phyloP scores from a whole-genome alignment of 2,797 vertebrate genomes.

The Hemibagrus guttatus region DNA sequence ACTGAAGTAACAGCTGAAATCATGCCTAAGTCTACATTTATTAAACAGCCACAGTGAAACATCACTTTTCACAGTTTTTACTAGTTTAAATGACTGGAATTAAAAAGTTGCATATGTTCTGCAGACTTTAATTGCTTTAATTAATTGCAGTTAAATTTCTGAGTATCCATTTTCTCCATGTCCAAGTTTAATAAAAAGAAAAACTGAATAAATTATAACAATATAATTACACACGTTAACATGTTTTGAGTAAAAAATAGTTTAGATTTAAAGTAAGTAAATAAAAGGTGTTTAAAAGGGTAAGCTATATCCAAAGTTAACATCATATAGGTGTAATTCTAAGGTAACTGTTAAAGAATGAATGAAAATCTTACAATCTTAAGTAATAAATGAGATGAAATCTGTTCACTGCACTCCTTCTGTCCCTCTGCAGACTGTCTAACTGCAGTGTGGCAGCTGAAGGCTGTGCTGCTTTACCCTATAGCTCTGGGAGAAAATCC shows the following conservation, averaged over 20 bases:
- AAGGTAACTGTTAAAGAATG: background rate
- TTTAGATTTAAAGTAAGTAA: background rate
- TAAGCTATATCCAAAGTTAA: background rate
- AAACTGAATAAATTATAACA: background rate
- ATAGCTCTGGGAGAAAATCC: constrained; percentile 25
- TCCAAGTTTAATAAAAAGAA: background rate
- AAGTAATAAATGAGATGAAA: background rate
- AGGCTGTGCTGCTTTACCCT: constrained; percentile 9
- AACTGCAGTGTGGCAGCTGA: background rate
- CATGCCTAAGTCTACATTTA: background rate
- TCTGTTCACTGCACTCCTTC: background rate
- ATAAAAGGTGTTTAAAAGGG: background rate
- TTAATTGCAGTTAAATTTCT: background rate
- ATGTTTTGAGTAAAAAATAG: background rate
- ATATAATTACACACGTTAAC: background rate
- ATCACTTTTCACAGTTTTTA: too few relatives aligned
- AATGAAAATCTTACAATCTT: too few relatives aligned
- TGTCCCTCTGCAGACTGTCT: constrained; percentile 4
- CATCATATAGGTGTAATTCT: background rate
- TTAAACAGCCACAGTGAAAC: background rate
- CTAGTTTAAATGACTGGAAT: background rate
- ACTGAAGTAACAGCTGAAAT: background rate
- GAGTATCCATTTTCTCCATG: background rate
- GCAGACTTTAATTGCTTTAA: background rate
- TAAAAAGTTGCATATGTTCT: background rate